Conservation (phyloP, 2,888 invertebrate species). For the Drosophila prostipennis region DNA sequence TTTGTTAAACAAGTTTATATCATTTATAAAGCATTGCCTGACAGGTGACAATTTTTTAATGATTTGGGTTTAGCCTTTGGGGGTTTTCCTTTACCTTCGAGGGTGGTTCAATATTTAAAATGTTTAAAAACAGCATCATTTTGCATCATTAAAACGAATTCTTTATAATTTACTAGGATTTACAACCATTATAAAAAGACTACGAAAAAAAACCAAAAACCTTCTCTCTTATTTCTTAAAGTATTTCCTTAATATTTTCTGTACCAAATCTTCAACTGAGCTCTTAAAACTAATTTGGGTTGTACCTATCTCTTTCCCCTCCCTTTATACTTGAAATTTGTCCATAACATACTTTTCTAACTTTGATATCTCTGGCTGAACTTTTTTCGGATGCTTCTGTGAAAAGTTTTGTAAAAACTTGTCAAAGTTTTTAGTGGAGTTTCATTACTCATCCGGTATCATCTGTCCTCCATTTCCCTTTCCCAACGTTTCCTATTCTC, state of each 20-base stretch:
- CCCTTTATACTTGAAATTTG: slow-evolving; percentile 11
- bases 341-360: slow-evolving; percentile 45
- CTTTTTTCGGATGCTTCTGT: slow-evolving; percentile 24
- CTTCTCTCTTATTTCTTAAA: not conserved
- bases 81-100: not conserved
- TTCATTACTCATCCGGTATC: slow-evolving; percentile 51
- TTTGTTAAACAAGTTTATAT: slow-evolving; percentile 23
- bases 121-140: not conserved
- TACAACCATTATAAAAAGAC: not conserved
- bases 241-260: not conserved
- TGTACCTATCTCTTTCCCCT: not conserved
- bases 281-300: slow-evolving; percentile 32
- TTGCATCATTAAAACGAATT: too few species aligned
- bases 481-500: not conserved
- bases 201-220: not conserved
- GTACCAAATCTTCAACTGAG: slow-evolving; percentile 11
- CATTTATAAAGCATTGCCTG: slow-evolving; percentile 31
- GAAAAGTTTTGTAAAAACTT: slow-evolving; percentile 46
- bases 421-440: slow-evolving; percentile 52
- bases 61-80: slow-evolving; percentile 14
- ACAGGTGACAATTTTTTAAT: slow-evolving; percentile 41
- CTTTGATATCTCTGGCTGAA: slow-evolving; percentile 34
- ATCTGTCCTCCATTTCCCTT: slow-evolving; percentile 20
- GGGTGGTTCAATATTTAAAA: not conserved
- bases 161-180: not conserved